Conservation (phyloP, 1,140 invertebrate species). For the fruit fly (Drosophila melanogaster) region DNA sequence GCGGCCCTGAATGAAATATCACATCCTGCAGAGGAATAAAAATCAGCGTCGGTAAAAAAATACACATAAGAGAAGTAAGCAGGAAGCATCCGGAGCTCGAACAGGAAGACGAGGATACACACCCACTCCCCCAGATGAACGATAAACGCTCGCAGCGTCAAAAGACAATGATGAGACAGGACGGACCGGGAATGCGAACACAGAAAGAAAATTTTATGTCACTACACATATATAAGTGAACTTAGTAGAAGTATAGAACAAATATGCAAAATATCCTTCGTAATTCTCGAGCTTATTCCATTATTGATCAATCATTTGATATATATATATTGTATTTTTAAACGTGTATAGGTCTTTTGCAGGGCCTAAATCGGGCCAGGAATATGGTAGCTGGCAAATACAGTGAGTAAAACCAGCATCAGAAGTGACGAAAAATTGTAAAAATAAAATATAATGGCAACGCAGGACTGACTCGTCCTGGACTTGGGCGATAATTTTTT, state of each 20-base stretch:
- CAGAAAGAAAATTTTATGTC: neutral
- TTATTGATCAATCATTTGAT: too few relatives aligned
- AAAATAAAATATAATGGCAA: constrained; percentile 77
- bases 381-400: constrained; percentile 42
- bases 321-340: too few relatives aligned
- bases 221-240: too few relatives aligned
- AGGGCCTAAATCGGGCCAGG: constrained; percentile 20
- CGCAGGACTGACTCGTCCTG: constrained; percentile 51
- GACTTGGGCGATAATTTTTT: constrained; percentile 77
- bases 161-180: constrained; percentile 73
- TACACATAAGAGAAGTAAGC: constrained; percentile 51
- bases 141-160: constrained; percentile 66
- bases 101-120: constrained; percentile 57
- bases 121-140: constrained; percentile 4
- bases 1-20: constrained; percentile 76
- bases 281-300: too few relatives aligned
- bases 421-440: constrained; percentile 72
- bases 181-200: constrained; percentile 1
- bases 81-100: constrained; percentile 69
- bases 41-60: constrained; percentile 77
- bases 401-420: constrained; percentile 33
- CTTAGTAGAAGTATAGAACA: too few relatives aligned
- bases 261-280: too few relatives aligned
- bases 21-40: constrained; percentile 79
- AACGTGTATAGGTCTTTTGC: neutral